Evolutionary conservation across 30 jellyfish, hydroid and myxozoan genomes (phyloP).

Genomic region (Hydractinia symbiolongicarpus): DNA sequence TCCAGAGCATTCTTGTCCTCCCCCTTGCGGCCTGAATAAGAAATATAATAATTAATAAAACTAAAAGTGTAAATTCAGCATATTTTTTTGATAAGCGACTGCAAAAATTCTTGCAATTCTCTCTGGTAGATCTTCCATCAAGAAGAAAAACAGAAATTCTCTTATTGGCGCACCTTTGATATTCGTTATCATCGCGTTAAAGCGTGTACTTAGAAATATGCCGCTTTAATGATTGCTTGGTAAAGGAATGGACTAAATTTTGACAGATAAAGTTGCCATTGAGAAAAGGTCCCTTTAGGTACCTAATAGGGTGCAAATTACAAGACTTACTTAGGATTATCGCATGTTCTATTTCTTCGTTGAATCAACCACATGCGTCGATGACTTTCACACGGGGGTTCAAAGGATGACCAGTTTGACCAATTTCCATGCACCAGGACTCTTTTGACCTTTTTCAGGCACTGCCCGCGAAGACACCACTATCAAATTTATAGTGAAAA

Average conservation of each 20-base stretch:
- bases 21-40: constrained; percentile 13
- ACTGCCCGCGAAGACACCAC: constrained; percentile 76
- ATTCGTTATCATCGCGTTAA: too few relatives aligned
- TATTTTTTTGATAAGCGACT: too few relatives aligned
- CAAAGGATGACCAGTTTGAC: constrained; percentile 59
- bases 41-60: neutral
- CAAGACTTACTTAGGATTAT: constrained; percentile 21
- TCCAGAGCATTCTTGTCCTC: constrained; percentile 25
- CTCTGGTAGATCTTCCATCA: too few relatives aligned
- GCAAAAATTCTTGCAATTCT: too few relatives aligned
- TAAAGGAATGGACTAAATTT: too few relatives aligned
- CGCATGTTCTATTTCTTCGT: constrained; percentile 33
- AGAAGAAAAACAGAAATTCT: too few relatives aligned
- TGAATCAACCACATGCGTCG: constrained; percentile 21
- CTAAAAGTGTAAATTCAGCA: neutral
- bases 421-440: constrained; percentile 62
- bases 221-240: too few relatives aligned
- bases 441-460: constrained; percentile 38
- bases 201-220: too few relatives aligned
- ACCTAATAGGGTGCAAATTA: neutral
- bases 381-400: constrained; percentile 23
- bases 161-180: too few relatives aligned
- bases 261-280: too few relatives aligned
- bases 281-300: too few relatives aligned
- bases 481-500: neutral